Base-by-base conservation (phyloP, 2,888 invertebrate species). In the Alsophila aescularia region DNA sequence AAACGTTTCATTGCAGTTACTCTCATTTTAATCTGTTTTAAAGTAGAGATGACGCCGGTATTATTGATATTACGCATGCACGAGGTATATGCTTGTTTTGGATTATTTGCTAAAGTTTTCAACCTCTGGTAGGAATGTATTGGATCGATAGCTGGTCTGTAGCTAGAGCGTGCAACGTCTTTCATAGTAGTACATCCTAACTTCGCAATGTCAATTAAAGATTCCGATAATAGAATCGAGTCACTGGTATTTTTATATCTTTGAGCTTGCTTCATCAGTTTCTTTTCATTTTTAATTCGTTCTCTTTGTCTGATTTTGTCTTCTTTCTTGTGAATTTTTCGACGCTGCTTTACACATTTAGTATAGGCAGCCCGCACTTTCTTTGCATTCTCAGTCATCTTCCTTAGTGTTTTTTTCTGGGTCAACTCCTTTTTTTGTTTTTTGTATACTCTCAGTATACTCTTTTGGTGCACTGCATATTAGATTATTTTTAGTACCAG, bases 21-120 rank as follows among this genome's bases (percentile, higher is more conserved):
- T 39, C 72, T 69, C 24, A 57, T 44, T 45, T 62, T 59, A 3
- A 77, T 45, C 15, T 76, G 69, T 51, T 55, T 71, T 0, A 59
- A 29, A 6, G 69, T 72, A 6, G 69, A 43, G 10, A 41, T 54
- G 2, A 64, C 45, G 1, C 69, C 66, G 16, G 64, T 69, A 8
- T 66, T 59, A 8, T 10, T 15, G n/a, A 64, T 15, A 2, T 18
- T 2, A 2, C 18, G 18, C 18, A 4, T 18, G 18, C 18, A 18
- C 18, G 5, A 4, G 18, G 18, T 18, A 18, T 18, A 18, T 5
- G 18, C 18, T 4, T 18, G 18, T 18, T 18, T 18, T 18, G 18
- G 18, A 4, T 18, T 18, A 5, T 62, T 50, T n/a, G 39, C 37
- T n/a, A n/a, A n/a, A n/a, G n/a, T n/a, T 45, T 65, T 66, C 14